Percentiles rank a stretch among this genome's conserved stretches.
These are phyloP conservation scores for Cottoperca gobio DNA, from an alignment of 2,797 vertebrate species.

Conservation along the genomic window DNA sequence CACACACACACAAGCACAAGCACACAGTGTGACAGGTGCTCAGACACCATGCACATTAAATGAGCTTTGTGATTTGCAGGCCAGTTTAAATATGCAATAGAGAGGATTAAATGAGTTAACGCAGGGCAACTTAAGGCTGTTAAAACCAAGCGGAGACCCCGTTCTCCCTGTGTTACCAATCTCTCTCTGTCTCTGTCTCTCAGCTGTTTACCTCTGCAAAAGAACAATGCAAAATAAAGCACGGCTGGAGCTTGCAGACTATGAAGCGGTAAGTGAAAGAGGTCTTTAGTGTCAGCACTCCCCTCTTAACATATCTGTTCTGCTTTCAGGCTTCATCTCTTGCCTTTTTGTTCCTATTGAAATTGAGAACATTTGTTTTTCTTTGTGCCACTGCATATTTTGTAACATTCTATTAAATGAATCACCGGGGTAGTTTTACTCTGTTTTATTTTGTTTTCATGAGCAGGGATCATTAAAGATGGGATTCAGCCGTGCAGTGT, in stretches of 20 bases:
- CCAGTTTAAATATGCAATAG: constrained; percentile 75
- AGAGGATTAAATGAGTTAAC: constrained; percentile 77
- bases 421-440: constrained; percentile 29
- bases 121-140: constrained; percentile 75
- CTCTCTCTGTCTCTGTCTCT: constrained; percentile 60
- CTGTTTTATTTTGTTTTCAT: neutral
- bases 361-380: constrained; percentile 29
- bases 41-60: constrained; percentile 31
- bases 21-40: constrained; percentile 30
- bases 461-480: constrained; percentile 49
- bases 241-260: constrained; percentile 96
- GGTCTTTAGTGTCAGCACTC: constrained; percentile 42
- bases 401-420: constrained; percentile 43
- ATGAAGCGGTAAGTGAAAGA: constrained; percentile 92
- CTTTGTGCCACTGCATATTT: constrained; percentile 30
- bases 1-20: neutral
- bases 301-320: constrained; percentile 31
- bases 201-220: constrained; percentile 99
- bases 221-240: constrained; percentile 99
- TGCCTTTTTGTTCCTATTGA: constrained; percentile 39
- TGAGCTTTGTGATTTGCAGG: constrained; percentile 71
- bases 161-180: constrained; percentile 48
- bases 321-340: constrained; percentile 24
- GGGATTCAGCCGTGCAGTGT: constrained; percentile 36
- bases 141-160: constrained; percentile 60